These are phyloP conservation scores for Eristalis tenax DNA, from an alignment of 2,888 invertebrate genomes.

Conservation along the genomic window DNA sequence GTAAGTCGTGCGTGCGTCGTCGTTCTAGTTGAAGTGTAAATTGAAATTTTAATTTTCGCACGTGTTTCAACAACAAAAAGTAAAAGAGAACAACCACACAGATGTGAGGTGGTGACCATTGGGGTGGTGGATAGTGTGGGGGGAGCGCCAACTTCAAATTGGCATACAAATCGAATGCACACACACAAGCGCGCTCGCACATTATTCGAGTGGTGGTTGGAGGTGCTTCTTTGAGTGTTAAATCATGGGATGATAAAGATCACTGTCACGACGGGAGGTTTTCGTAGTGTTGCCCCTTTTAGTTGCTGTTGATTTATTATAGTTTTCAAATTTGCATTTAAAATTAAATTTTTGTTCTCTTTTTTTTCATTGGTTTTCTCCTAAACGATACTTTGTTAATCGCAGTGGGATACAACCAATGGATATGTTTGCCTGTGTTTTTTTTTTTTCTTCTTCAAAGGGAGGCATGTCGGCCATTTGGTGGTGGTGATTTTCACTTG, in stretches of 20 bases:
- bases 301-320: slow-evolving; percentile 37
- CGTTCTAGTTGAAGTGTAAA: slow-evolving; percentile 50
- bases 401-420: slow-evolving; percentile 5
- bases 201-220: not conserved
- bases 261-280: slow-evolving; percentile 17
- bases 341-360: not conserved
- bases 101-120: not conserved
- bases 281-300: slow-evolving; percentile 8
- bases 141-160: not conserved
- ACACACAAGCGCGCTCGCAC: not conserved
- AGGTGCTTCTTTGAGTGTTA: slow-evolving; percentile 20
- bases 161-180: slow-evolving; percentile 5
- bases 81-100: not conserved
- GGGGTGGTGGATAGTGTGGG: not conserved
- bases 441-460: not conserved
- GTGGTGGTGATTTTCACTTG: not conserved
- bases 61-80: slow-evolving; percentile 34
- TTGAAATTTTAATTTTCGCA: slow-evolving; percentile 58
- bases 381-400: slow-evolving; percentile 28
- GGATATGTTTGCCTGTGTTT: not conserved
- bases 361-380: not conserved
- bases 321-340: slow-evolving; percentile 29
- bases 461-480: not conserved
- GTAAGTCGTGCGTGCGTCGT: slow-evolving; percentile 56
- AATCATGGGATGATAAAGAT: slow-evolving; percentile 40